phyloP scores from a whole-genome alignment of 2,113 vertebrate species.

The Centrocercus urophasianus region DNA sequence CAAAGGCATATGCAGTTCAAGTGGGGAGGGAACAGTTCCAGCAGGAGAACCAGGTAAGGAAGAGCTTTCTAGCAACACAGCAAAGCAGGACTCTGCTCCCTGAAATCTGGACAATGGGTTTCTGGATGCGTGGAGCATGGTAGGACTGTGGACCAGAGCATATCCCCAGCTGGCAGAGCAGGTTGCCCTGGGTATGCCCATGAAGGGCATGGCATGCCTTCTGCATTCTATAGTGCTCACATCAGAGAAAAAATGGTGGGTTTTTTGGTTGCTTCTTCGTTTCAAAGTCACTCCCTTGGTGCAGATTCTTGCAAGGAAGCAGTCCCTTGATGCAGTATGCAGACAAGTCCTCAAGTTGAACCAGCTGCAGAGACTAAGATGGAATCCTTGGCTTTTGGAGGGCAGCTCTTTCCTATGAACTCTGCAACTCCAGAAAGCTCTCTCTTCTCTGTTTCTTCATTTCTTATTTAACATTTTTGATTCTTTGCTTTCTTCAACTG shows the following conservation, averaged over 20 bases:
- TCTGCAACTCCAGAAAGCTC: background rate
- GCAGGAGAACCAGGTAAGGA: background rate
- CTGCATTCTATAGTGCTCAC: background rate
- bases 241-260: background rate
- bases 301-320: background rate
- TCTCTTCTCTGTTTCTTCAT: background rate
- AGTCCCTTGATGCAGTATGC: background rate
- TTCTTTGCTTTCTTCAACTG: background rate
- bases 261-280: background rate
- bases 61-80: background rate
- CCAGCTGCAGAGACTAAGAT: background rate
- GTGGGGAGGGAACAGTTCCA: background rate
- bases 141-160: accelerated
- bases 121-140: accelerated
- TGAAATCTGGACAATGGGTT: background rate
- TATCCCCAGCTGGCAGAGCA: accelerated
- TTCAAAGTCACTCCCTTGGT: background rate
- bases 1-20: background rate
- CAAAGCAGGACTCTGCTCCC: background rate
- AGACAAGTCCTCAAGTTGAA: background rate
- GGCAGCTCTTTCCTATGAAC: background rate
- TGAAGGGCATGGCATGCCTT: background rate
- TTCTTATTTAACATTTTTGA: background rate
- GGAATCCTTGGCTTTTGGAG: background rate
- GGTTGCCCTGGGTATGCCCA: too few relatives aligned